A percentile compares a stretch with the other conserved stretches of the same genome.
Conservation (phyloP, 2,797 vertebrate genomes). For the Betta splendens region DNA sequence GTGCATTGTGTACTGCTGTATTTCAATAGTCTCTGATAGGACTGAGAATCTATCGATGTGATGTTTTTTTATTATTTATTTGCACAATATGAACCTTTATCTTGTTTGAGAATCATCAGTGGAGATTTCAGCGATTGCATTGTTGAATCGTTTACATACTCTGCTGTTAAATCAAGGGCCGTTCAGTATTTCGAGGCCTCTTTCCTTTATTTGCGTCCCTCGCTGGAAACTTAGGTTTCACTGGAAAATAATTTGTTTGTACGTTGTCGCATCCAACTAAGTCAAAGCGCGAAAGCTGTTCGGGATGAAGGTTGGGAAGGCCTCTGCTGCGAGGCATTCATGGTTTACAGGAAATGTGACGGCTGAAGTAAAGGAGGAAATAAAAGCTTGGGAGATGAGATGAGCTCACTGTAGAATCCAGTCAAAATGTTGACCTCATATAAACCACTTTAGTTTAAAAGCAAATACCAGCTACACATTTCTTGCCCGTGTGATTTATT, state of each 20-base stretch:
- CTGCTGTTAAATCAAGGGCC: conserved; percentile 13
- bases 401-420: neutral
- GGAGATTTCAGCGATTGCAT: neutral
- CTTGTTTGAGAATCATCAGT: conserved; percentile 14
- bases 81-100: conserved; percentile 3
- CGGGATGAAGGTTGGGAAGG: neutral
- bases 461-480: neutral
- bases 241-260: conserved; percentile 7
- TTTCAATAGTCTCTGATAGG: conserved; percentile 37
- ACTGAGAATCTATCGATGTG: conserved; percentile 20
- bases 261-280: neutral
- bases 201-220: neutral
- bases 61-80: conserved; percentile 58
- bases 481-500: neutral
- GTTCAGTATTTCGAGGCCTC: neutral
- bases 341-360: neutral
- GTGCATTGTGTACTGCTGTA: conserved; percentile 46
- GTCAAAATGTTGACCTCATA: neutral
- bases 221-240: neutral
- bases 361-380: neutral
- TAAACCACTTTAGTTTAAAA: neutral
- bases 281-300: neutral
- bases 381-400: neutral
- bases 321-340: neutral
- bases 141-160: conserved; percentile 5